A percentile compares a stretch with the other conserved stretches of the same genome.
These are phyloP conservation scores for Marronus borbonicus DNA, from an alignment of 2,888 invertebrate genomes.

Conservation along the genomic window DNA sequence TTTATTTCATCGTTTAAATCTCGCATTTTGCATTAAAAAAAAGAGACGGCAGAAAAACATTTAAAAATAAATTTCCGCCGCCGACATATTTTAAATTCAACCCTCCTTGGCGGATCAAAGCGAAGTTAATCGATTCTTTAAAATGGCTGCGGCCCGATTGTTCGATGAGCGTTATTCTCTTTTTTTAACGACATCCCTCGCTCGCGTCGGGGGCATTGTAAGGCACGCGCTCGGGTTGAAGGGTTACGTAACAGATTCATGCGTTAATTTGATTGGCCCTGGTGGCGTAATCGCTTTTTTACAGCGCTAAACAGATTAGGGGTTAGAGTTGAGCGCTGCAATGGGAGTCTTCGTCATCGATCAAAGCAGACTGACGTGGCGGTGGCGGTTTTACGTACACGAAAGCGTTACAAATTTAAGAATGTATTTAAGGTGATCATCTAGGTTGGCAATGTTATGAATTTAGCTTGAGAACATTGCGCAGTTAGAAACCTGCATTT, in stretches of 20 bases:
- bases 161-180: conserved; percentile 8
- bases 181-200: conserved; percentile 12
- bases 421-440: background rate
- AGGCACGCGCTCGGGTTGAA: conserved; percentile 52
- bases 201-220: background rate
- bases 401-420: conserved; percentile 34
- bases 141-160: conserved; percentile 31
- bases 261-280: conserved; percentile 58
- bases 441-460: background rate
- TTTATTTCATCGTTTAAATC: background rate
- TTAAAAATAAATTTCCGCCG: background rate
- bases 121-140: conserved; percentile 17
- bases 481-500: background rate
- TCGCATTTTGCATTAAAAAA: background rate
- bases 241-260: conserved; percentile 56
- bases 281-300: conserved; percentile 52
- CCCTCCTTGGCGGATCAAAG: conserved; percentile 5
- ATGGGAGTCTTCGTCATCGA: conserved; percentile 23
- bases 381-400: conserved; percentile 29
- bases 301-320: conserved; percentile 58
- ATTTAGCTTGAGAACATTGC: background rate
- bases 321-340: conserved; percentile 52
- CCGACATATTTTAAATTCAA: conserved; percentile 13
- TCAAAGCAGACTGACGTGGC: conserved; percentile 29
- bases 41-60: no score